Evolutionary conservation across 2,113 vertebrate genomes (phyloP).

Genomic region (Casuarius casuarius): DNA sequence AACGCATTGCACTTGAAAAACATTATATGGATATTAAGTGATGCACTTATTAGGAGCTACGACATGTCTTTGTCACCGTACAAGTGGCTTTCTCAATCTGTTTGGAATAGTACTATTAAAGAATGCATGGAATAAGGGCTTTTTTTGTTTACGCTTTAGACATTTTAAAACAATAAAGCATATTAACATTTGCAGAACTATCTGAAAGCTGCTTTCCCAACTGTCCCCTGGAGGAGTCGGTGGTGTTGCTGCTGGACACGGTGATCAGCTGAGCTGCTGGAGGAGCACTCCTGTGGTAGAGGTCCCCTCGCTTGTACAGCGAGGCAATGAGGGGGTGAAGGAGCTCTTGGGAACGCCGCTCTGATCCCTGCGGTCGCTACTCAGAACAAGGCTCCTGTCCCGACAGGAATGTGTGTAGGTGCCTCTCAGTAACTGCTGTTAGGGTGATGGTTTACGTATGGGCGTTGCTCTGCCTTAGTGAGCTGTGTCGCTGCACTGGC

Average conservation of each 20-base stretch:
- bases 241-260: accelerated
- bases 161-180: background rate
- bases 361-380: accelerated
- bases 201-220: background rate
- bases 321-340: background rate
- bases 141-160: background rate
- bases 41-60: background rate
- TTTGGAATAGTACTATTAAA: background rate
- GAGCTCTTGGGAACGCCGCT: accelerated
- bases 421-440: background rate
- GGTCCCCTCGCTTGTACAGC: accelerated
- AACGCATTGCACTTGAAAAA: background rate
- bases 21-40: background rate
- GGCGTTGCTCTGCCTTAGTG: background rate
- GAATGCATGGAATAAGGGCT: background rate
- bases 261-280: background rate
- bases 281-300: accelerated
- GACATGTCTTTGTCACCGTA: background rate
- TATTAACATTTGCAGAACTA: background rate
- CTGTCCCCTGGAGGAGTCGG: background rate
- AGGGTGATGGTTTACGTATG: background rate
- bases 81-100: background rate
- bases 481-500: background rate
- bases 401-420: background rate
- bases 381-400: background rate